phyloP scores from a whole-genome alignment of 2,113 vertebrate species.

The Cygnus atratus region DNA sequence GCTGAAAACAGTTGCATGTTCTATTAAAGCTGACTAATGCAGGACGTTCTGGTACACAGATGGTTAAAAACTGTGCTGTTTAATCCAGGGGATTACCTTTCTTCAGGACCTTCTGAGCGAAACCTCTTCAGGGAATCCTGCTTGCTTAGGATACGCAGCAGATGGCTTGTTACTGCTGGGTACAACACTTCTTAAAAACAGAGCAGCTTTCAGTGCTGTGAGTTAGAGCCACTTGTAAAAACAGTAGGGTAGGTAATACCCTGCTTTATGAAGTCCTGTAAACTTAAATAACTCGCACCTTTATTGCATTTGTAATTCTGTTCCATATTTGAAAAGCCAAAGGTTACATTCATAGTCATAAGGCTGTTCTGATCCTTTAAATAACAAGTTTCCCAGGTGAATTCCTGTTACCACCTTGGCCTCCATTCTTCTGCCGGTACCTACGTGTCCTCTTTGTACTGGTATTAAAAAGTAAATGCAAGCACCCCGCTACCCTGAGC shows the following conservation, averaged over 20 bases:
- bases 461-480: not conserved
- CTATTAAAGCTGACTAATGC: not conserved
- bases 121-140: slow-evolving; percentile 57
- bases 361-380: not conserved
- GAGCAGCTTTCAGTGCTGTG: not conserved
- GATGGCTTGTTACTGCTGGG: slow-evolving; percentile 37
- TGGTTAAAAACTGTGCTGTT: slow-evolving; percentile 40
- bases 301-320: not conserved
- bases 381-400: not conserved
- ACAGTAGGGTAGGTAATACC: not conserved
- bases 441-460: not conserved
- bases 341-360: not conserved
- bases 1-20: not conserved
- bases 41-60: not conserved
- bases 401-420: not conserved
- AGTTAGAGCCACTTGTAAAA: slow-evolving; percentile 6
- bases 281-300: not conserved
- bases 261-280: not conserved
- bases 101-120: slow-evolving; percentile 39
- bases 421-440: not conserved
- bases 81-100: slow-evolving; percentile 71
- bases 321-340: not conserved
- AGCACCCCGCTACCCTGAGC: not conserved
- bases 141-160: not conserved
- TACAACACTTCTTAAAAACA: not conserved